Evolutionary conservation across 2,113 vertebrate genomes (phyloP).

Genomic region (Muntiacus reevesi): DNA sequence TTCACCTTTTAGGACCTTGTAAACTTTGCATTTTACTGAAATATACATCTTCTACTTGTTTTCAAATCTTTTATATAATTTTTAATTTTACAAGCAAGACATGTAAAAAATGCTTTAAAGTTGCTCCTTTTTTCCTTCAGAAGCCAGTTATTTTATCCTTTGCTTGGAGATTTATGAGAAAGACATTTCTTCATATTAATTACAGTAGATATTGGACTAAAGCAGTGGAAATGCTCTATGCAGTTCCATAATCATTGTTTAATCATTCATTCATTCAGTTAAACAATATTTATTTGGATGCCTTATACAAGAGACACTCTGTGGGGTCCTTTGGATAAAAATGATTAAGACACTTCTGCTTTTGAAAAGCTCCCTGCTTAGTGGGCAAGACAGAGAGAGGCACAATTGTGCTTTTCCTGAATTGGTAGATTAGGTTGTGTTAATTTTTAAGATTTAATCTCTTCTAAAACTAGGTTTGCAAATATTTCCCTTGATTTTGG

Average conservation of each 20-base stretch:
- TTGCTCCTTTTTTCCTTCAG: not conserved
- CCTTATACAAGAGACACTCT: not conserved
- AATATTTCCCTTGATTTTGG: not conserved
- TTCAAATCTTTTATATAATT: constrained; percentile 3
- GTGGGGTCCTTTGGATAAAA: not conserved
- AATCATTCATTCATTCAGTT: not conserved
- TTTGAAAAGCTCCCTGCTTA: not conserved
- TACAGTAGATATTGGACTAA: not conserved
- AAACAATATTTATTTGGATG: not conserved
- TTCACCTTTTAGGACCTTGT: not conserved
- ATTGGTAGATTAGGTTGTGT: not conserved
- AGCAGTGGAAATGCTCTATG: not conserved
- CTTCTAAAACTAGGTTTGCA: not conserved
- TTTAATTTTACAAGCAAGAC: not conserved
- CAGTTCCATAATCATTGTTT: not conserved
- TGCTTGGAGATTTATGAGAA: not conserved
- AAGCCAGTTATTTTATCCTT: constrained; percentile 4
- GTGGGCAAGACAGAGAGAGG: not conserved
- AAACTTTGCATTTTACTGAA: not conserved
- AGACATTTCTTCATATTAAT: not conserved
- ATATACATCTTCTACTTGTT: not conserved
- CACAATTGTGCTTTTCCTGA: not conserved
- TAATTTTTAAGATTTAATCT: not conserved
- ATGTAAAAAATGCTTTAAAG: not conserved
- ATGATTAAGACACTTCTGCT: constrained; percentile 5